Percentiles rank a stretch among this genome's conserved stretches.
Conservation (phyloP, 2,797 vertebrate genomes). For the Cephalopachus bancanus region DNA sequence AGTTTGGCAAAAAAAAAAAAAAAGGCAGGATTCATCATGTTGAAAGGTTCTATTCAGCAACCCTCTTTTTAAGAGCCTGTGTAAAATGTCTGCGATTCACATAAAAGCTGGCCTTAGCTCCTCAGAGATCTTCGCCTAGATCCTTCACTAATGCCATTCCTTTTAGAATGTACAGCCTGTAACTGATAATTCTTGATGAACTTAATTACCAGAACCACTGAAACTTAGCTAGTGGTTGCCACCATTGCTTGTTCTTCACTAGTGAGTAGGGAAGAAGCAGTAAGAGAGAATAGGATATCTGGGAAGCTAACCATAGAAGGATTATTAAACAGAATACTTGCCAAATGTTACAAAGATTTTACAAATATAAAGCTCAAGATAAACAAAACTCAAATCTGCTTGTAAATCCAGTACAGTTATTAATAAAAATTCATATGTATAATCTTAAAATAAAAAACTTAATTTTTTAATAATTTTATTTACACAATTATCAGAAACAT, state of each 20-base stretch:
- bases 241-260: neutral
- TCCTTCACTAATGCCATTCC: neutral
- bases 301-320: neutral
- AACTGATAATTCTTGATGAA: neutral
- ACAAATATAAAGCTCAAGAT: conserved; percentile 1
- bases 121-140: neutral
- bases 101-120: neutral
- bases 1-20: neutral
- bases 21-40: neutral
- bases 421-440: neutral
- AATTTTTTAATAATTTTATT: conserved; percentile 23
- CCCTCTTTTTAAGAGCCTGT: neutral
- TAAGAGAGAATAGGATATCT: neutral
- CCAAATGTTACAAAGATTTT: neutral
- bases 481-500: conserved; percentile 21
- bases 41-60: neutral
- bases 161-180: neutral
- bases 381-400: conserved; percentile 14
- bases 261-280: neutral
- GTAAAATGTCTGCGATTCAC: neutral
- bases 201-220: neutral
- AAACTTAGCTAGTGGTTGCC: neutral
- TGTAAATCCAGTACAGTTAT: neutral
- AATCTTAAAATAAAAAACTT: neutral
- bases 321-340: conserved; percentile 13